Percentiles rank a stretch among this genome's conserved stretches.
Conservation (phyloP, 2,113 vertebrate genomes). For the Bufo gargarizans region DNA sequence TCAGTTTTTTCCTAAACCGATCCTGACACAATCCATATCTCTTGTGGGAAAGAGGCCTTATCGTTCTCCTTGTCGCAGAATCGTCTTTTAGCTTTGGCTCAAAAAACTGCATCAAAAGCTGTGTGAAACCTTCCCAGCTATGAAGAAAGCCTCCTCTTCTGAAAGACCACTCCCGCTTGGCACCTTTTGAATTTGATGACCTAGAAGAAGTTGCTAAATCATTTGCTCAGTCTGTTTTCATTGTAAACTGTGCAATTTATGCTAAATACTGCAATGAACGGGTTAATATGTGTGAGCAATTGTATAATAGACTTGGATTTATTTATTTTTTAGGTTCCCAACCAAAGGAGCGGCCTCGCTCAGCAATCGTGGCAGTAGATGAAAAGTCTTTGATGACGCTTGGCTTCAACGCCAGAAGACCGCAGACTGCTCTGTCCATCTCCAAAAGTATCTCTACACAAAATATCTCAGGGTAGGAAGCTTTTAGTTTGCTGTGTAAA, state of each 20-base stretch:
- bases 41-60: too few relatives aligned
- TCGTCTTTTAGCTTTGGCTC: too few relatives aligned
- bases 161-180: too few relatives aligned
- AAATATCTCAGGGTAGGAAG: conserved; percentile 90
- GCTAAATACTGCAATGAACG: not conserved
- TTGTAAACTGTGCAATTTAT: not conserved
- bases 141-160: too few relatives aligned
- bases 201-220: too few relatives aligned
- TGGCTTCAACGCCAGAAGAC: conserved; percentile 72
- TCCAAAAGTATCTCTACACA: conserved; percentile 96
- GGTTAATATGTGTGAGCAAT: not conserved
- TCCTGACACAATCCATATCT: too few relatives aligned
- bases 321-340: conserved; percentile 73
- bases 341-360: conserved; percentile 89
- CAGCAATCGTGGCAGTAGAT: conserved; percentile 86
- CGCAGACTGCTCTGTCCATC: conserved; percentile 80
- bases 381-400: conserved; percentile 71
- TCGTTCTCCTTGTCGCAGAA: too few relatives aligned
- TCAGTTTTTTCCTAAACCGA: too few relatives aligned
- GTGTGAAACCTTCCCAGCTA: too few relatives aligned
- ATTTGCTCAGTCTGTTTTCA: too few relatives aligned
- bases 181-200: too few relatives aligned
- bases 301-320: not conserved
- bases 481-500: not conserved
- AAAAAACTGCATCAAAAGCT: too few relatives aligned